Base-by-base conservation (phyloP, 2,113 vertebrate species). In the Australoheros scitulus region DNA sequence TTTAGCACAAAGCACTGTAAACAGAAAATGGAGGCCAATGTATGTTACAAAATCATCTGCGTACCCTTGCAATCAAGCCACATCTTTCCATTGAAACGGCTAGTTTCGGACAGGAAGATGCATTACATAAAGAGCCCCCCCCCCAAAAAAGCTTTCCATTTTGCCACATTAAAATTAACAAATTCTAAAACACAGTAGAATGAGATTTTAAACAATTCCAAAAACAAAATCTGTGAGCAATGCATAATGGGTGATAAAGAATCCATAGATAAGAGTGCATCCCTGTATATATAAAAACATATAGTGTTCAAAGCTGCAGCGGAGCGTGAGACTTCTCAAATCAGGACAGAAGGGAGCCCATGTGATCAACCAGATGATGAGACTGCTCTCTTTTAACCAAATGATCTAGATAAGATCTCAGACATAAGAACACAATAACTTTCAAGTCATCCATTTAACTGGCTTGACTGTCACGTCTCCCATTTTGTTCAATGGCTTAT, bases 281-380 rank as follows among this genome's bases (percentile, higher is more conserved):
- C 29, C 55, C 22, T 76, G 47, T 47, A 22, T 59, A 57, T 50
- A 41, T 72, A 79, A 83, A 65, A 76, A n/a, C 38, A 50, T 6
- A 74, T 36, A 83, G 34, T 70, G 86, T 52, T 56, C 76, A 90
- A 78, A 85, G 77, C 81, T 83, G 82, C 70, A 83, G 61, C 9
- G 3, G 74, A 87, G 77, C 76, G 84, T 60, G 88, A 92, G 89
- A 88, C 85, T 82, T 76, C 85, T 84, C 59, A 70, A 92, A 91
- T 87, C 81, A 82, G 88, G 82, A 87, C 86, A 89, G 82, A 70
- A 84, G 77, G 60, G 79, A 80, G 47, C 38, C 84, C 87, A 89
- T 91, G 88, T 93, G 91, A 93, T 87, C 58, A 74, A 81, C 77
- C 77, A 84, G 84, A 89, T 85, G 84, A 92, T 85, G 88, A 89